Evolutionary conservation across 2,113 vertebrate genomes (phyloP).

Genomic region (Labeo catla): DNA sequence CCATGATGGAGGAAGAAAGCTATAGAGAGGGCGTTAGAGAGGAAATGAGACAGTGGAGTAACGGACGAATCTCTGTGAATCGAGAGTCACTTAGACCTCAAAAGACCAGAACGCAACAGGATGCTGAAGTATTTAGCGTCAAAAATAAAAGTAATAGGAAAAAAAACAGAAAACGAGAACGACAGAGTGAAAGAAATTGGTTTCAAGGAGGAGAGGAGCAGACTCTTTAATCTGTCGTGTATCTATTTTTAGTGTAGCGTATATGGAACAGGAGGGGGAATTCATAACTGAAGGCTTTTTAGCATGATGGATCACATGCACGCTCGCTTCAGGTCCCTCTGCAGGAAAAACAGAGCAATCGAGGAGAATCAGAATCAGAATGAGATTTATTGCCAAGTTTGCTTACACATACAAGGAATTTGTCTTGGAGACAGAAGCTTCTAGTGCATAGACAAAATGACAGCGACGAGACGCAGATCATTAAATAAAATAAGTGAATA

Average conservation of each 20-base stretch:
- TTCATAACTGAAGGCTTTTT: constrained; percentile 55
- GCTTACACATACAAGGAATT: too few species aligned
- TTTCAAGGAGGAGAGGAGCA: constrained; percentile 30
- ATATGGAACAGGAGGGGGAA: constrained; percentile 58
- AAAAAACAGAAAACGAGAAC: background rate
- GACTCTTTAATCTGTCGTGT: constrained; percentile 68
- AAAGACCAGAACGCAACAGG: background rate
- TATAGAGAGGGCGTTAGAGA: constrained; percentile 32
- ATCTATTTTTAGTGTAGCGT: constrained; percentile 70
- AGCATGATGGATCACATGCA: constrained; percentile 32
- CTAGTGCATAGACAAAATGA: too few species aligned
- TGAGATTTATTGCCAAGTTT: background rate
- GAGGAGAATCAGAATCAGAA: background rate
- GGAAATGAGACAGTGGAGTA: background rate
- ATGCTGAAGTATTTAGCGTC: background rate
- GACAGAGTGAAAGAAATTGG: constrained; percentile 37
- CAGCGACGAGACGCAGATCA: too few species aligned
- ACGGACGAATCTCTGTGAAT: background rate
- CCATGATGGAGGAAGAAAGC: constrained; percentile 36
- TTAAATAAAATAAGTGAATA: background rate
- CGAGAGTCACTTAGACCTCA: background rate
- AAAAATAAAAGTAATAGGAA: background rate
- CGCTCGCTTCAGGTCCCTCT: constrained; percentile 8
- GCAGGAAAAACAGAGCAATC: constrained; percentile 25
- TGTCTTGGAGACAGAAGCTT: too few species aligned